Base-by-base conservation (phyloP, 2,888 invertebrate genomes). In the Scotopteryx bipunctaria region DNA sequence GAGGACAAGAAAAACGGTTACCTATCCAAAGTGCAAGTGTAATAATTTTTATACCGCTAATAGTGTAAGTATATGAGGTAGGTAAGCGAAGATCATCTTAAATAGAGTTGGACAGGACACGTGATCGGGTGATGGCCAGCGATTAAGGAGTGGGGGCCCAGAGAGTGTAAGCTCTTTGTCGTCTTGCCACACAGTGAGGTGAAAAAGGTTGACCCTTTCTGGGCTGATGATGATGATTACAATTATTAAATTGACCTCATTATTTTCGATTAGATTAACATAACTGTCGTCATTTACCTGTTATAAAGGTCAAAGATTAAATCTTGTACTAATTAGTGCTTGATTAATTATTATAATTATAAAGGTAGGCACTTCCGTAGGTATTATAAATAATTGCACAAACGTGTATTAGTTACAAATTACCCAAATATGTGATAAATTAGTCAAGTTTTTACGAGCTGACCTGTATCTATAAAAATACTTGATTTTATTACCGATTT, bases 301-400 rank as follows among this genome's bases (percentile, higher is more conserved):
- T 36, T 53, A 40, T 14, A 29, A 57, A 59, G 56, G 56, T 59
- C 49, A 53, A 25, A 37, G 47, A 57, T 41, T 56, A 41, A 59
- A 52, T 52, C 48, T 49, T 16, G 44, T 33, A 29, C 44, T 38
- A 59, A 55, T 57, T 51, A 57, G 48, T 36, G 23, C 37, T 44
- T 52, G 46, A 61, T 61, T 38, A 55, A 46, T 53, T 49, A 23
- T 36, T 47, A 38, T 41, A 40, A 36, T 44, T 43, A 41, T 5
- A 23, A n/a, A n/a, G 29, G 1, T 41, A 36, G 11, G 19, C 14
- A 50, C 55, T 55, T 61, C 56, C 59, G 53, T 31, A 15, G 14
- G 19, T 42, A 53, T 51, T 54, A 45, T 41, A 36, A 13, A 29
- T 19, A 35, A 44, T 55, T 51, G 44, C 48, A 43, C 9, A 35